Percentiles rank a stretch among this genome's conserved stretches.
Evolutionary conservation across 2,888 invertebrate genomes (phyloP).

Genomic region (Marasmarcha lunaedactyla): DNA sequence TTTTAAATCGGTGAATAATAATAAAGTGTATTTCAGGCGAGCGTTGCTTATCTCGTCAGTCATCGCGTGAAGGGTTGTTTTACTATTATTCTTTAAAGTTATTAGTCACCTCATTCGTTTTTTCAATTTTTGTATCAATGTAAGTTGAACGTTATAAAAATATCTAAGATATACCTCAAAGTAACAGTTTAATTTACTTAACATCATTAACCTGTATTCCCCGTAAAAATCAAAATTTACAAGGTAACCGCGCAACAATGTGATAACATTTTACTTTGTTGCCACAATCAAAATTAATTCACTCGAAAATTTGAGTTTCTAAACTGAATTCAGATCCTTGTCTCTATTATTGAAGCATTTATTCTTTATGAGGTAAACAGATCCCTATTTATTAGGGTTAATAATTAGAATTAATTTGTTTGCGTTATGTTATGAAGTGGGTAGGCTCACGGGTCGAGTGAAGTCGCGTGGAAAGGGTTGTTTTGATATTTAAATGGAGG

Average conservation of each 20-base stretch:
- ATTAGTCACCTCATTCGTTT: too few species aligned
- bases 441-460: slow-evolving; percentile 28
- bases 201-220: too few species aligned
- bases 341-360: neutral
- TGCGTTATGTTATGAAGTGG: slow-evolving; percentile 57
- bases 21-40: slow-evolving; percentile 35
- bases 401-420: slow-evolving; percentile 62
- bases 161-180: too few species aligned
- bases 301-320: slow-evolving; percentile 51
- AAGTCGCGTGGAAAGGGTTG: slow-evolving; percentile 49
- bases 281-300: slow-evolving; percentile 44
- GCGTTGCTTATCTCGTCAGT: slow-evolving; percentile 31
- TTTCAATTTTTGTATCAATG: too few species aligned
- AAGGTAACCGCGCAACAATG: too few species aligned
- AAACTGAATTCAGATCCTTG: slow-evolving; percentile 21
- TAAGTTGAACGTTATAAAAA: too few species aligned
- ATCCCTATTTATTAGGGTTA: neutral
- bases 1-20: slow-evolving; percentile 58
- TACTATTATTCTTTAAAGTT: too few species aligned
- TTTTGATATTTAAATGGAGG: slow-evolving; percentile 69
- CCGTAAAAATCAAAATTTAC: too few species aligned
- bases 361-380: neutral
- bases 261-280: neutral
- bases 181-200: too few species aligned
- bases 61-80: too few species aligned